Evolutionary conservation across 1,140 invertebrate species (phyloP).

Genomic region (Papilio polytes): DNA sequence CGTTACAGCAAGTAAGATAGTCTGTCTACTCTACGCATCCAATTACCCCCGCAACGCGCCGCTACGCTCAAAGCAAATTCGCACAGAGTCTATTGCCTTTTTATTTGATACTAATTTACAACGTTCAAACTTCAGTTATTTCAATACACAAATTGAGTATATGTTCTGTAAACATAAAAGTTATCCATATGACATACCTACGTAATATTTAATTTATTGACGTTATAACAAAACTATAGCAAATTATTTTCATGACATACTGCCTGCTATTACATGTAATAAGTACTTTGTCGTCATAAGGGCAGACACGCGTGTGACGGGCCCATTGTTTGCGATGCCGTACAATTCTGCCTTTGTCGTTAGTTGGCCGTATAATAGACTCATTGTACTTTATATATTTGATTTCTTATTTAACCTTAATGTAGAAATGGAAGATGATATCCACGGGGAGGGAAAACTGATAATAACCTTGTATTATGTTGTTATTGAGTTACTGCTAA

Average conservation of each 20-base stretch:
- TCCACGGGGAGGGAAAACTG: not conserved
- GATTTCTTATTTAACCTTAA: conserved; percentile 28
- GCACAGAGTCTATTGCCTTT: conserved; percentile 11
- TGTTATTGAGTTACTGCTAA: not conserved
- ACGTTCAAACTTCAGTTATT: no score
- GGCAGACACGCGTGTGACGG: conserved; percentile 32
- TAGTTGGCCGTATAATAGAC: conserved; percentile 28
- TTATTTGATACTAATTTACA: not conserved
- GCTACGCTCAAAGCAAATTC: conserved; percentile 10
- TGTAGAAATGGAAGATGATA: conserved; percentile 27
- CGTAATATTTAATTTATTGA: not conserved
- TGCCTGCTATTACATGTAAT: conserved; percentile 31
- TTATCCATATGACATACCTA: no score
- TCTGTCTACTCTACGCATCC: conserved; percentile 27
- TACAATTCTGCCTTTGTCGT: conserved; percentile 17
- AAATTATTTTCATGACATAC: not conserved
- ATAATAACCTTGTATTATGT: not conserved
- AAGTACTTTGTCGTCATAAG: not conserved
- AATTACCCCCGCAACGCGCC: conserved; percentile 1
- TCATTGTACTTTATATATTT: conserved; percentile 7
- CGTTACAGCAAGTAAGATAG: conserved; percentile 23
- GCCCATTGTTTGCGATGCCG: conserved; percentile 30
- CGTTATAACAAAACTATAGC: not conserved
- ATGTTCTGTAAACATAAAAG: no score
- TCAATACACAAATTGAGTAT: not conserved